phyloP scores from a whole-genome alignment of 2,113 vertebrate species.

The Canis aureus region DNA sequence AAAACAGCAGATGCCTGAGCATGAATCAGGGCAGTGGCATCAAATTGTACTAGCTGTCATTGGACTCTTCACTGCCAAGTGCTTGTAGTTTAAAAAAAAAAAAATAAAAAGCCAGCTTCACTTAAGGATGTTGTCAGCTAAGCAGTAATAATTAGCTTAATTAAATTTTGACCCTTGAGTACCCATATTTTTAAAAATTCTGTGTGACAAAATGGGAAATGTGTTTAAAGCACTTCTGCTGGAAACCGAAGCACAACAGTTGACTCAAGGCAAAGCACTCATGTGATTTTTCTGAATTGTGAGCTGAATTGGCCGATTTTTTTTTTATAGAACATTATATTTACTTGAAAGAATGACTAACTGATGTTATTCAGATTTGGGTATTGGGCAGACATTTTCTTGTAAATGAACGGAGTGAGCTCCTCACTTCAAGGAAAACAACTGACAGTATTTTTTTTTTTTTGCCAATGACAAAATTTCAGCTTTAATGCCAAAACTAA shows the following conservation, averaged over 20 bases:
- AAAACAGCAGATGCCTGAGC: not conserved
- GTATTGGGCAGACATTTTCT: constrained; percentile 75
- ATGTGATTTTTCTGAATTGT: not conserved
- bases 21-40: not conserved
- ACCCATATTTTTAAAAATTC: constrained; percentile 9
- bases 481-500: constrained; percentile 59
- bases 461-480: constrained; percentile 39
- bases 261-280: not conserved
- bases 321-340: constrained; percentile 58
- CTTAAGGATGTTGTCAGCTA: constrained; percentile 22
- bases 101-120: constrained; percentile 6
- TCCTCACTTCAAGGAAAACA: constrained; percentile 71
- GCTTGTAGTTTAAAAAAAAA: not conserved
- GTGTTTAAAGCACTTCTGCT: not conserved
- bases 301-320: constrained; percentile 39
- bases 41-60: not conserved
- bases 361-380: constrained; percentile 69
- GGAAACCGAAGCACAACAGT: not conserved
- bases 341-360: constrained; percentile 77
- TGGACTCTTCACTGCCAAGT: not conserved
- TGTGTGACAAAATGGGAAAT: not conserved
- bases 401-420: constrained; percentile 60
- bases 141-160: not conserved
- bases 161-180: constrained; percentile 32
- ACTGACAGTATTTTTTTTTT: constrained; percentile 57